Evolutionary conservation across 2,888 invertebrate genomes (phyloP).

Genomic region (Chloroclysta siterata): DNA sequence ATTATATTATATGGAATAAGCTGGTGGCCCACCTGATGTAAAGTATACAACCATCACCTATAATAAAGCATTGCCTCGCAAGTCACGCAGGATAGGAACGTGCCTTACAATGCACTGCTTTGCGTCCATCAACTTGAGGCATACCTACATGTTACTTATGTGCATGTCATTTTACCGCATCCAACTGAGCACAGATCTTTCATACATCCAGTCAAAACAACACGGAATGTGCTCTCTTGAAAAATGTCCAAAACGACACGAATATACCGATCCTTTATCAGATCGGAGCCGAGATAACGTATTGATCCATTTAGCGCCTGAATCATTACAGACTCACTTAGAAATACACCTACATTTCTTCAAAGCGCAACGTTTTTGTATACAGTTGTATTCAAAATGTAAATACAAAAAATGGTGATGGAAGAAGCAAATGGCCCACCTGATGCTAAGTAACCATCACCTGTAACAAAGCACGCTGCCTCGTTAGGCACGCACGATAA

Average conservation of each 20-base stretch:
- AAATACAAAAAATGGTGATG: too few species aligned
- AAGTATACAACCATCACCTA: too few species aligned
- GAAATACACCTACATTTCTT: slow-evolving; percentile 22
- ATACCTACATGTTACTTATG: too few species aligned
- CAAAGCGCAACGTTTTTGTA: background rate
- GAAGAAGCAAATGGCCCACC: too few species aligned
- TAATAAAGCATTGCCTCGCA: too few species aligned
- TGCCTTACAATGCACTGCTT: too few species aligned
- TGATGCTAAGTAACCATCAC: slow-evolving; percentile 18
- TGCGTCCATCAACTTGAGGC: too few species aligned
- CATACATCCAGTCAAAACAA: slow-evolving; percentile 46
- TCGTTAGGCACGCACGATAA: too few species aligned
- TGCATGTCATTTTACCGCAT: slow-evolving; percentile 42
- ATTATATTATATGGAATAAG: too few species aligned
- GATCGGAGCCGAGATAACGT: slow-evolving; percentile 76
- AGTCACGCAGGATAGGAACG: too few species aligned
- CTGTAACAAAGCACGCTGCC: background rate
- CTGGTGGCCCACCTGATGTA: too few species aligned
- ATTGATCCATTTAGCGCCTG: slow-evolving; percentile 79
- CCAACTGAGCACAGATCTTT: slow-evolving; percentile 44
- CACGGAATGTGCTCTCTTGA: slow-evolving; percentile 67
- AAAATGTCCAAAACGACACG: slow-evolving; percentile 60
- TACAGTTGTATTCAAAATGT: background rate
- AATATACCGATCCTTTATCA: slow-evolving; percentile 76
- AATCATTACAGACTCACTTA: slow-evolving; percentile 70